phyloP scores from a whole-genome alignment of 2,113 vertebrate species.

The Ameiurus melas region DNA sequence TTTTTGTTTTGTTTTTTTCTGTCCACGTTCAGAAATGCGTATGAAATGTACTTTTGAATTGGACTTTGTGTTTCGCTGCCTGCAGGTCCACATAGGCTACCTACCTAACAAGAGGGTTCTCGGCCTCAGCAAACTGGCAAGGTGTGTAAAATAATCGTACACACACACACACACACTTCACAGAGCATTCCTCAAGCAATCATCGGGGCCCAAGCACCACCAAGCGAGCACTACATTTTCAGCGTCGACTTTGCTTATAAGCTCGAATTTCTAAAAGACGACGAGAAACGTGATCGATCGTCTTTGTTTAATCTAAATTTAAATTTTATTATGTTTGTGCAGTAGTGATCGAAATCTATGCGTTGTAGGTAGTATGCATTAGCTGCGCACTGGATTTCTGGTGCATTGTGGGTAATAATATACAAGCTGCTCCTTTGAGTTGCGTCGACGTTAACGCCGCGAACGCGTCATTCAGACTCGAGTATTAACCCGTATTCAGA shows the following conservation, averaged over 20 bases:
- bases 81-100: conserved; percentile 95
- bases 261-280: too few species aligned
- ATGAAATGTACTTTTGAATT: not conserved
- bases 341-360: too few species aligned
- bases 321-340: too few species aligned
- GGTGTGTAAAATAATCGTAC: conserved; percentile 73
- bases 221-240: not conserved
- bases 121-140: conserved; percentile 96
- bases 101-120: conserved; percentile 98
- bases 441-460: not conserved
- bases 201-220: not conserved
- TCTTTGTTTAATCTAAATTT: not conserved
- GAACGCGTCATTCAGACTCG: not conserved
- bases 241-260: too few species aligned
- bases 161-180: not conserved
- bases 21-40: not conserved
- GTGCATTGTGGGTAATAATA: too few species aligned
- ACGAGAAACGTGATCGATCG: too few species aligned
- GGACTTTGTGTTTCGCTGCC: conserved; percentile 27
- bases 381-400: too few species aligned
- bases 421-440: not conserved
- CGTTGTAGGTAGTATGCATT: too few species aligned
- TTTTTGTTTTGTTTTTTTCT: too few species aligned
- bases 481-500: not conserved
- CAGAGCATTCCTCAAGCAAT: not conserved